phyloP scores from a whole-genome alignment of 2,888 invertebrate species.

The Cephus sareptanus region DNA sequence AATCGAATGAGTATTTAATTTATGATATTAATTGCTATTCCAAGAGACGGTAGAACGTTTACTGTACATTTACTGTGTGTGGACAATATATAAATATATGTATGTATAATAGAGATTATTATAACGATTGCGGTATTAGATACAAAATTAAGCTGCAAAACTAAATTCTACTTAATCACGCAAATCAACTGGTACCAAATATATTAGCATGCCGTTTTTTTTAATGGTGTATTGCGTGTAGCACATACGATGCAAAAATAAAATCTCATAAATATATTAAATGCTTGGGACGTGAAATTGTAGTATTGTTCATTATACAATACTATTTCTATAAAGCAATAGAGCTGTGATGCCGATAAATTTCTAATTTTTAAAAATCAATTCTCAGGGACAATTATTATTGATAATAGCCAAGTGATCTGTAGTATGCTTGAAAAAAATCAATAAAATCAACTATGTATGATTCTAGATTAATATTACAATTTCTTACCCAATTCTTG shows the following conservation, averaged over 20 bases:
- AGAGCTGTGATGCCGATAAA: background rate
- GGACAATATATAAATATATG: background rate
- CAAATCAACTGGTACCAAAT: constrained; percentile 1
- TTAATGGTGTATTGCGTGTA: background rate
- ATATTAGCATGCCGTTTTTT: background rate
- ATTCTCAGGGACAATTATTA: background rate
- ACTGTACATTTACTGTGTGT: background rate
- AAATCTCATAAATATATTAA: background rate
- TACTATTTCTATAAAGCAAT: background rate
- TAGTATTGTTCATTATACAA: background rate
- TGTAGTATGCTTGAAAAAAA: background rate
- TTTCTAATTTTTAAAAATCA: background rate
- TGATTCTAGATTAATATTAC: background rate
- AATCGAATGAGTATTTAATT: background rate
- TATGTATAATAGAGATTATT: background rate
- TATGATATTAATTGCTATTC: background rate
- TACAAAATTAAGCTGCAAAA: constrained; percentile 17
- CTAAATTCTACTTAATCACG: constrained; percentile 13
- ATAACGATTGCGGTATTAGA: constrained; percentile 1
- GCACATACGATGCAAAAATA: background rate
- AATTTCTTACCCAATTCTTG: constrained; percentile 79
- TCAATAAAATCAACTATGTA: background rate
- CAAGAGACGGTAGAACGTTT: background rate
- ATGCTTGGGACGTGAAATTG: background rate
- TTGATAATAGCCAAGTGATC: background rate